Conservation (phyloP, 2,797 vertebrate species). For the Caiman crocodilus region DNA sequence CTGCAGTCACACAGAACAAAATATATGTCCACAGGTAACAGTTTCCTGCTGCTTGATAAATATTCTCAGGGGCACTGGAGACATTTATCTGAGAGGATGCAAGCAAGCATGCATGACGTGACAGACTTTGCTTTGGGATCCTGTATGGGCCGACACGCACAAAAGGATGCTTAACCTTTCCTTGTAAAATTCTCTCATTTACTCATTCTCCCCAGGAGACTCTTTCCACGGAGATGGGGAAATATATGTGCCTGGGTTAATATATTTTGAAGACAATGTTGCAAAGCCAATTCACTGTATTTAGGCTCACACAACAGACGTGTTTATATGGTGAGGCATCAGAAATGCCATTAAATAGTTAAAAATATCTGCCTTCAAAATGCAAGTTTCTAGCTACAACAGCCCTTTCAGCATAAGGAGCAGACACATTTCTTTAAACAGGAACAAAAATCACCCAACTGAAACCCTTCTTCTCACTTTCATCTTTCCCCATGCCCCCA, state of each 20-base stretch:
- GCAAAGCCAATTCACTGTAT: neutral
- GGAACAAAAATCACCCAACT: neutral
- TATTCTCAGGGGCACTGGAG: neutral
- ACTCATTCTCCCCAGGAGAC: neutral
- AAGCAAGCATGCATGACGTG: neutral
- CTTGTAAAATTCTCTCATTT: neutral
- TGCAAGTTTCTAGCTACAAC: neutral
- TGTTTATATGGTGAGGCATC: neutral
- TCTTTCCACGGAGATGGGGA: neutral
- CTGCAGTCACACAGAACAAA: neutral
- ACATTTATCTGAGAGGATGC: neutral
- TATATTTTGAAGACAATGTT: neutral
- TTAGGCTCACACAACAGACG: neutral
- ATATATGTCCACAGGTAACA: neutral
- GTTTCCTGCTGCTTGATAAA: neutral
- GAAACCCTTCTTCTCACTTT: neutral
- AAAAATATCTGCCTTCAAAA: neutral
- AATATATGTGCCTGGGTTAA: neutral
- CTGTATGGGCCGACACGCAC: neutral
- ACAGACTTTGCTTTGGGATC: neutral
- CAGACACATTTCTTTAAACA: neutral
- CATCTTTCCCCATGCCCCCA: neutral
- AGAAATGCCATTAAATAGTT: neutral
- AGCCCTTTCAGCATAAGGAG: neutral
- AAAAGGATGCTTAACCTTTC: neutral